Base-by-base conservation (phyloP, 2,888 invertebrate species). In the Calameuta idolon region DNA sequence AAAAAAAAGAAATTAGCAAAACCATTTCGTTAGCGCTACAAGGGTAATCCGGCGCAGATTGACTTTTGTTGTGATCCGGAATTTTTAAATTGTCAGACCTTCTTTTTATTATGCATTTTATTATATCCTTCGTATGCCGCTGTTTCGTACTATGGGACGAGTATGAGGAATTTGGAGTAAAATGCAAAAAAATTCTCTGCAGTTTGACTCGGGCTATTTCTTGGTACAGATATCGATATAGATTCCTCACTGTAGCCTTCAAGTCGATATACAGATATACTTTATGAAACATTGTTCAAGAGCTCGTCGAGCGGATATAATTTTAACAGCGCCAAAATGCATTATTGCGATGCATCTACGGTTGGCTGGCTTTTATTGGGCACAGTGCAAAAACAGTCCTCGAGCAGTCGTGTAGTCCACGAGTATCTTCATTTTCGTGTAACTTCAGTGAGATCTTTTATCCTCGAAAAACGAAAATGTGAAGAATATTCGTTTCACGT, bases 311-410 rank as follows among this genome's bases (percentile, higher is more conserved):
- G 79, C 77, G 80, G 80, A 85, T 85, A 87, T 88, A 88, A 89
- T 87, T 88, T 88, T 88, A 89, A 88, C 86, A 80, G 78, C 79
- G 78, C 79, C 5, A 23, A 55, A 55, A 55, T 23, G 55, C 23
- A 34, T 31, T 71, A 71, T 71, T 71, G 71, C 31, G 23, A 71
- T 34, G 71, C 31, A 31, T 34, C 23, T 71, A 15, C 33, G 71
- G 33, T 15, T 23, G 71, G 71, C 23, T 71, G 31, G 33, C 33
- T 71, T 71, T 71, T 71, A 35, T 34, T 71, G 33, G 71, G 33
- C 71, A 34, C 71, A 71, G 71, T 71, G 55, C 55, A 55, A 23
- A 55, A 55, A 23, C 55, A 23, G 55, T 55, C 55, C 23, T 55
- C 55, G 55, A 23, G 55, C 55, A 23, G 55, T 23, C 23, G 55